Percentiles rank a stretch among this genome's conserved stretches.
Conservation (phyloP, 1,140 invertebrate species). For the Aradophagus sp. region DNA sequence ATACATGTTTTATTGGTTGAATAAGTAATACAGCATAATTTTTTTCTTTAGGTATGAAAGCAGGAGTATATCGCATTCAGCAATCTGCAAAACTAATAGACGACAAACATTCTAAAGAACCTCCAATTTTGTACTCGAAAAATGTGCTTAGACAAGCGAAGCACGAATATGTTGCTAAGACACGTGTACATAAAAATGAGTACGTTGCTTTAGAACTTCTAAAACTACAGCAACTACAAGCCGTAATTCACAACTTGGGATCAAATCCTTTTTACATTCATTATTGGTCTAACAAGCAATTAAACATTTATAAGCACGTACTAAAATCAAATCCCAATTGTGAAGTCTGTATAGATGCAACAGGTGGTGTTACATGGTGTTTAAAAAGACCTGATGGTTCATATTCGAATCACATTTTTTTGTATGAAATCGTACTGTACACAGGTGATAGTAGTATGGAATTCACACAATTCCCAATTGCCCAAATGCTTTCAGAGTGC, state of each 20-base stretch:
- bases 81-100: no score
- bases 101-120: not conserved
- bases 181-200: constrained; percentile 28
- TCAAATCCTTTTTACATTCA: constrained; percentile 38
- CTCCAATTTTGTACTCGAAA: constrained; percentile 6
- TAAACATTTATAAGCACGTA: constrained; percentile 23
- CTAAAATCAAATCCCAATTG: constrained; percentile 8
- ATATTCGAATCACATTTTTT: constrained; percentile 11
- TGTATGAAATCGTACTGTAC: constrained; percentile 7
- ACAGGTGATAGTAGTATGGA: not conserved
- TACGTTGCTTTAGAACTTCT: constrained; percentile 22
- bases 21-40: no score
- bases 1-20: no score
- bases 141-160: constrained; percentile 22
- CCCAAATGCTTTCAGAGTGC: constrained; percentile 7
- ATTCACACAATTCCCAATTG: constrained; percentile 6
- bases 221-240: constrained; percentile 1
- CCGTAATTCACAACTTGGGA: constrained; percentile 31
- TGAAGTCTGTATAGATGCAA: constrained; percentile 36
- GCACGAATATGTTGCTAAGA: constrained; percentile 4
- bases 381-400: constrained; percentile 16
- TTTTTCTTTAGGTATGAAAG: no score
- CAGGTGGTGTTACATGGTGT: constrained; percentile 36
- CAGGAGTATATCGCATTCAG: no score
- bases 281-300: constrained; percentile 47